phyloP scores from a whole-genome alignment of 2,113 vertebrate species.

The Microcebus griseorufus region DNA sequence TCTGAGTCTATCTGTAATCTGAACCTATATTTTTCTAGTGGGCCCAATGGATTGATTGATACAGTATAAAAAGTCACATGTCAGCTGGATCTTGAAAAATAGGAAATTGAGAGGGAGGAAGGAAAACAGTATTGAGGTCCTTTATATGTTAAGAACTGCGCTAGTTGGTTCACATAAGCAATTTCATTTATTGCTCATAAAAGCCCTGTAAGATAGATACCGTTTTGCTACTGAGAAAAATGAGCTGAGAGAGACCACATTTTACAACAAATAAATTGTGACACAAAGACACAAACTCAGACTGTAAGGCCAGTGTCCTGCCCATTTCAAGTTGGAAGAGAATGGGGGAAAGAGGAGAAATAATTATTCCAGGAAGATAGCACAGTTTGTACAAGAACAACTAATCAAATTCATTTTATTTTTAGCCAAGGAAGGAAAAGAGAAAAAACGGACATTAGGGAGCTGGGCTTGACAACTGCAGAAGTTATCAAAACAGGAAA shows the following conservation, averaged over 20 bases:
- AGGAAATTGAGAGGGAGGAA: fast-evolving
- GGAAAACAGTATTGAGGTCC: neutral
- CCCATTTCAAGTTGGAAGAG: neutral
- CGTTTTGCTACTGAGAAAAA: neutral
- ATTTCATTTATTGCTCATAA: neutral
- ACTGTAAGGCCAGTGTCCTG: neutral
- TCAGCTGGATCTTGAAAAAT: neutral
- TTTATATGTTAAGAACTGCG: neutral
- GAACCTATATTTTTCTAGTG: neutral
- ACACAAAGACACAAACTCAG: neutral
- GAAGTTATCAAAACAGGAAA: neutral
- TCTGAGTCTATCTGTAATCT: neutral
- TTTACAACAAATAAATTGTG: neutral
- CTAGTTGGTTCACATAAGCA: neutral
- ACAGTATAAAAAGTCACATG: neutral
- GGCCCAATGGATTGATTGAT: neutral
- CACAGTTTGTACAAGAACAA: neutral
- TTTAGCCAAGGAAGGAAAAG: neutral
- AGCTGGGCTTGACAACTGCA: neutral
- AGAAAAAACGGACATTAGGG: neutral
- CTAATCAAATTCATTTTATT: neutral
- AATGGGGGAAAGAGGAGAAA: neutral
- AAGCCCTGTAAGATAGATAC: neutral
- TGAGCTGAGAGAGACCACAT: neutral
- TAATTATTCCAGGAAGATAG: neutral